These are phyloP conservation scores for Epinotia brunnichana DNA, from an alignment of 2,888 invertebrate species.

Conservation along the genomic window DNA sequence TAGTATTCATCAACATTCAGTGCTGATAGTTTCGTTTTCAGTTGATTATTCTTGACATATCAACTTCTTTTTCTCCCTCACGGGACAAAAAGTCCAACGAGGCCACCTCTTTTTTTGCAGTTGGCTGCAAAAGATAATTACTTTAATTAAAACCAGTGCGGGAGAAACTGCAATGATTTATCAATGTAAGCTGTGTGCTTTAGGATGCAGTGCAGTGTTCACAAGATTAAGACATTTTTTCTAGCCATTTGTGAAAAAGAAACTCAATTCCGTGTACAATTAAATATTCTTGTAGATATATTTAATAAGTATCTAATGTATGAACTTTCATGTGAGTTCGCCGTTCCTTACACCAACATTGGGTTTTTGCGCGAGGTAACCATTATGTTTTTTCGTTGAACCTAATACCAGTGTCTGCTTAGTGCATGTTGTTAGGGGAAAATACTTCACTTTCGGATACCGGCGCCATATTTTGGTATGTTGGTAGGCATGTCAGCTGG, in stretches of 20 bases:
- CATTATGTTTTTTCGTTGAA: neutral
- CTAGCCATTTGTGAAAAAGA: neutral
- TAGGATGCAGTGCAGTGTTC: neutral
- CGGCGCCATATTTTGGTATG: too few relatives aligned
- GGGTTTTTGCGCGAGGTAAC: neutral
- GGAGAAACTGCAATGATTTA: neutral
- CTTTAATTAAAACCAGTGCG: neutral
- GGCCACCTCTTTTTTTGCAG: too few relatives aligned
- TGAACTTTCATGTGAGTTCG: too few relatives aligned
- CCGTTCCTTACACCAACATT: too few relatives aligned
- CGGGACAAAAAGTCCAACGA: neutral
- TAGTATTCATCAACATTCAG: too few relatives aligned
- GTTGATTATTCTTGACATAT: neutral
- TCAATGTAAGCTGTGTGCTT: neutral
- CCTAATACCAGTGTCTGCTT: neutral
- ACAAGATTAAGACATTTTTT: neutral
- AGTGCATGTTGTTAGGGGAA: too few relatives aligned
- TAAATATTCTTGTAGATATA: neutral
- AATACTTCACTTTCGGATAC: too few relatives aligned
- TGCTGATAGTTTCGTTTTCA: neutral
- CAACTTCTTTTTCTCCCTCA: neutral
- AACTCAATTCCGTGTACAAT: too few relatives aligned
- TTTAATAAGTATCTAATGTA: too few relatives aligned
- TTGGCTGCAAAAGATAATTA: neutral
- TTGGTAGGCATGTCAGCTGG: too few relatives aligned